Conservation (phyloP, 2,888 invertebrate species). For the Hypsopygia costalis region DNA sequence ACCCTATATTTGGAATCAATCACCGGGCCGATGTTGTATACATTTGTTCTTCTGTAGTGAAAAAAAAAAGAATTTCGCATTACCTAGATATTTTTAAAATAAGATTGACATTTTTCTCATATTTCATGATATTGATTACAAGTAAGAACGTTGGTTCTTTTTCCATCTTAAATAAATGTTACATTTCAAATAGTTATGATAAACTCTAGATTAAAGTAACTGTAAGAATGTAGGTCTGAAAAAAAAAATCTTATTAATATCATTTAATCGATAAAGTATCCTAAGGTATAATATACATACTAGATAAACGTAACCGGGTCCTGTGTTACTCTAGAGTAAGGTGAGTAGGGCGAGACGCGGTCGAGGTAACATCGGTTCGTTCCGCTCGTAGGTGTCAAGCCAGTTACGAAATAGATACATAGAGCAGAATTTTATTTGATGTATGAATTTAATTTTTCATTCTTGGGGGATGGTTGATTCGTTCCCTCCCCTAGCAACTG, state of each 20-base stretch:
- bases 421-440: constrained; percentile 42
- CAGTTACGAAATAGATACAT: constrained; percentile 27
- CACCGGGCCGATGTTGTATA: not conserved
- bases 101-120: not conserved
- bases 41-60: not conserved
- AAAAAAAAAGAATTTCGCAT: not conserved
- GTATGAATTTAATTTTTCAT: constrained; percentile 44
- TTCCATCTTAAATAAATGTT: not conserved
- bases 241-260: constrained; percentile 22
- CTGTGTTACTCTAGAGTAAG: constrained; percentile 28
- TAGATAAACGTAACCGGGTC: constrained; percentile 22
- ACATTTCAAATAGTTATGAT: constrained; percentile 21
- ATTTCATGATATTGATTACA: too few relatives aligned
- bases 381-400: constrained; percentile 31
- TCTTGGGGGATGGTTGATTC: constrained; percentile 50
- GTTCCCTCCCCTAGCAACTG: constrained; percentile 63
- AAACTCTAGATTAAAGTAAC: constrained; percentile 26
- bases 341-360: constrained; percentile 25
- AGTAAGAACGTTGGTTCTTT: too few relatives aligned
- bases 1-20: too few relatives aligned
- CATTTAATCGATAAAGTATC: constrained; percentile 23
- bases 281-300: constrained; percentile 25
- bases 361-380: constrained; percentile 18
- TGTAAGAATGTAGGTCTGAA: constrained; percentile 27
- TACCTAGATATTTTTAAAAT: too few relatives aligned